Conservation (phyloP, 2,797 vertebrate genomes). For the Darevskia mixta region DNA sequence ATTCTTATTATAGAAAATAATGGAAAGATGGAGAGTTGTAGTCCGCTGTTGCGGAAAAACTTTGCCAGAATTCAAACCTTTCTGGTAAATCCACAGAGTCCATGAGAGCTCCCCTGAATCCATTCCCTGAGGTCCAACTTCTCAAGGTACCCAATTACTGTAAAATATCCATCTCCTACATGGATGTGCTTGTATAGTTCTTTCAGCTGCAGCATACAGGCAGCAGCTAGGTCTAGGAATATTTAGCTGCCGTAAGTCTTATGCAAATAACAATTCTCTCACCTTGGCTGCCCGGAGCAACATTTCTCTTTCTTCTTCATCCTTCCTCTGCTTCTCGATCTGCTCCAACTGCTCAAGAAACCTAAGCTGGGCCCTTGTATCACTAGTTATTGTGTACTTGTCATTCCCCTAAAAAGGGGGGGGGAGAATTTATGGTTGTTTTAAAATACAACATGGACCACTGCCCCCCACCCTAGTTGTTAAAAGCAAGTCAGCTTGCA, state of each 20-base stretch:
- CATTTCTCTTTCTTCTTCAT: constrained; percentile 89
- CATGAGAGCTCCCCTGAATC: background rate
- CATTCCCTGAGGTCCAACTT: background rate
- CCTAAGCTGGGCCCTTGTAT: constrained; percentile 89
- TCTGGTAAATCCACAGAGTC: background rate
- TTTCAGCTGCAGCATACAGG: background rate
- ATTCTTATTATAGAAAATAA: background rate
- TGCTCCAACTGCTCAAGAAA: constrained; percentile 92
- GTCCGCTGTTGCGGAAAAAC: background rate
- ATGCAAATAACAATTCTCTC: constrained; percentile 43
- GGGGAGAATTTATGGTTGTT: background rate
- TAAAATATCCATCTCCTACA: background rate
- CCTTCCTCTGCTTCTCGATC: constrained; percentile 88
- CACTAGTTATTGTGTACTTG: constrained; percentile 81
- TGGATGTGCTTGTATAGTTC: background rate
- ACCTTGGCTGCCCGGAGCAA: constrained; percentile 91
- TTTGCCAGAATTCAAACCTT: background rate
- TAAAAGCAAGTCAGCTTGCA: background rate
- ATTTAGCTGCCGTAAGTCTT: background rate
- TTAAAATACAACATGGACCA: background rate
- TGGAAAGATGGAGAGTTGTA: no score
- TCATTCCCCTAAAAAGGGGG: constrained; percentile 79
- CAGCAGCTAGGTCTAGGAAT: background rate
- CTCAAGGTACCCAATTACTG: background rate
- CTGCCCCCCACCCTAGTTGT: no score